phyloP scores from a whole-genome alignment of 2,888 invertebrate species.

The Drosophila longiperda region DNA sequence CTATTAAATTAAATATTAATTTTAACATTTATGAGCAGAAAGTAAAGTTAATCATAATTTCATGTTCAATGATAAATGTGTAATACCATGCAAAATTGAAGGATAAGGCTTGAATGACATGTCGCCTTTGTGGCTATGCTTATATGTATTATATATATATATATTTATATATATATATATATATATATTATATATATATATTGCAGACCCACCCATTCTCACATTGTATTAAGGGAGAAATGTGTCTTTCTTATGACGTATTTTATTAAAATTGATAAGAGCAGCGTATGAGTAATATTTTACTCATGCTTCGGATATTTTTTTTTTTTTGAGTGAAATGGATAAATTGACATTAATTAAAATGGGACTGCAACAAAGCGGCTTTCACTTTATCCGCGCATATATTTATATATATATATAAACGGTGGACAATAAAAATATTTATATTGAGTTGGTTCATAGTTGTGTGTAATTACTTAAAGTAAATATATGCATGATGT shows the following conservation, averaged over 20 bases:
- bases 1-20: not conserved
- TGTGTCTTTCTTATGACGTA: constrained; percentile 30
- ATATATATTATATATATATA: too few species aligned
- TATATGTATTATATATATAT: too few species aligned
- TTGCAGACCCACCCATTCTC: not conserved
- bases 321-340: constrained; percentile 12
- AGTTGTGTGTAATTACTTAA: constrained; percentile 51
- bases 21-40: not conserved
- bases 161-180: too few species aligned
- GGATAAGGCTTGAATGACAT: constrained; percentile 3
- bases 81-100: not conserved
- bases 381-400: constrained; percentile 8
- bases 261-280: constrained; percentile 50
- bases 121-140: constrained; percentile 16
- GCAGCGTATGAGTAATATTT: constrained; percentile 25
- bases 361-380: constrained; percentile 38
- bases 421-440: constrained; percentile 50
- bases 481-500: constrained; percentile 38
- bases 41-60: not conserved
- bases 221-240: not conserved
- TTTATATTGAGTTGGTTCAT: constrained; percentile 45
- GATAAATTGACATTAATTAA: constrained; percentile 53
- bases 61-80: constrained; percentile 6
- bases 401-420: not conserved
- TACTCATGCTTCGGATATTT: not conserved